Evolutionary conservation across 2,113 vertebrate species (phyloP).

Genomic region (Nestor notabilis): DNA sequence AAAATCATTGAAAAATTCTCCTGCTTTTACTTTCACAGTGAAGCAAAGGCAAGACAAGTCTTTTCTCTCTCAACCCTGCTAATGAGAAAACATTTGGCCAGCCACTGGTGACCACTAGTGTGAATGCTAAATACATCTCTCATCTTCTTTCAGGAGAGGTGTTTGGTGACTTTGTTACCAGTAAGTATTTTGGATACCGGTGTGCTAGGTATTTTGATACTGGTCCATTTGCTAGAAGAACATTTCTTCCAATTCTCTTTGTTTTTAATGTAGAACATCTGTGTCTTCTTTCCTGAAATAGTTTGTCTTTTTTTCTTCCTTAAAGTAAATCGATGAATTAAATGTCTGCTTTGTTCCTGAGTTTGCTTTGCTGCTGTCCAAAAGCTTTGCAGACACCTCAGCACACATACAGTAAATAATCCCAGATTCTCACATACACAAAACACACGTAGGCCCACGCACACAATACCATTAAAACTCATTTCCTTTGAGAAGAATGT

Average conservation of each 20-base stretch:
- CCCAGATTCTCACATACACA: background rate
- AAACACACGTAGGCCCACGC: background rate
- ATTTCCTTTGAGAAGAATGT: background rate
- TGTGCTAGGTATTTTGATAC: background rate
- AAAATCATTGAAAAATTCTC: background rate
- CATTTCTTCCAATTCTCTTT: background rate
- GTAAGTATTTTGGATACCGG: background rate
- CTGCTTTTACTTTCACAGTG: background rate
- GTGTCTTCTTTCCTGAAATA: conserved; percentile 19
- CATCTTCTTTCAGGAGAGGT: background rate
- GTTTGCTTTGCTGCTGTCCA: conserved; percentile 4
- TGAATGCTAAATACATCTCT: background rate
- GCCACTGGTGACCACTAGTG: background rate
- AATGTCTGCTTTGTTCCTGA: background rate
- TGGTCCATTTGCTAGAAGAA: background rate
- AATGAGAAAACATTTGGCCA: background rate
- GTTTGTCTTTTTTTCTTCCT: background rate
- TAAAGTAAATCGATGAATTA: conserved; percentile 13
- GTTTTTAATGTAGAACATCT: conserved; percentile 41
- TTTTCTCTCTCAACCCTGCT: background rate
- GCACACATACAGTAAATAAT: background rate
- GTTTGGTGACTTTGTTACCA: background rate
- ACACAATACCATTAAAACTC: background rate
- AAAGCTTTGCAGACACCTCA: conserved; percentile 1
- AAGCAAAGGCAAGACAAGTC: background rate